Evolutionary conservation across 2,888 invertebrate species (phyloP), one percentile per base, ranked within the genome.

Genomic region (Amphiduros pacificus): DNA sequence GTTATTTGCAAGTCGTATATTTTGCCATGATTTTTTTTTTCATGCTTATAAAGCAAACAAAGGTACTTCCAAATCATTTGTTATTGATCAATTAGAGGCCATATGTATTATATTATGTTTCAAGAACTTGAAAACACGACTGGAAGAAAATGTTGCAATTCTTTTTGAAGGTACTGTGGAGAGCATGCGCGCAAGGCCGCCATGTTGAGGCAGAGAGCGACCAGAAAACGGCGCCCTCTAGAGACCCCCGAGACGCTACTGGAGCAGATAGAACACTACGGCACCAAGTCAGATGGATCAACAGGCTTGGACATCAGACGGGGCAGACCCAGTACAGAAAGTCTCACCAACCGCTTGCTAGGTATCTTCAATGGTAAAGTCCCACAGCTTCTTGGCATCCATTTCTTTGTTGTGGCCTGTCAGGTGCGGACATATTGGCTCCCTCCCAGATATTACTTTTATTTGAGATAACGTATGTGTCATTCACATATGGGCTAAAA

Each of bases 141-240:
- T n/a, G n/a, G n/a, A n/a, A n/a, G n/a, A n/a, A n/a, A n/a, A n/a
- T n/a, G n/a, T n/a, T n/a, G n/a, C n/a, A n/a, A n/a, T n/a, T n/a
- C 36, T 36, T 51, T 9, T 27, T 26, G 5, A 52, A 89, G 88
- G 24, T 88, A 88, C 70, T 91, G 91, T 74, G 82, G 86, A 50
- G 90, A 90, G 67, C 91, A 91, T 79, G 86, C 88, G 24, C 85
- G 89, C 49, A 87, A 87, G 75, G 85, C 88, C 0, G 87, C 89
- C 70, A 75, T 89, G 50, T 84, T 86, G 9, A 85, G 88, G 70
- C 88, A 89, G 41, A 86, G 87, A 61, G 85, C 87, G 3, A 85
- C 86, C 48, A 84, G 88, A 0, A 87, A 88, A 67, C 86, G 86
- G 63, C 86, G 87, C 55, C 87, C 88, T 20, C 86, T 87, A 0